Conservation (phyloP, 2,113 vertebrate species). For the Lathamus discolor region DNA sequence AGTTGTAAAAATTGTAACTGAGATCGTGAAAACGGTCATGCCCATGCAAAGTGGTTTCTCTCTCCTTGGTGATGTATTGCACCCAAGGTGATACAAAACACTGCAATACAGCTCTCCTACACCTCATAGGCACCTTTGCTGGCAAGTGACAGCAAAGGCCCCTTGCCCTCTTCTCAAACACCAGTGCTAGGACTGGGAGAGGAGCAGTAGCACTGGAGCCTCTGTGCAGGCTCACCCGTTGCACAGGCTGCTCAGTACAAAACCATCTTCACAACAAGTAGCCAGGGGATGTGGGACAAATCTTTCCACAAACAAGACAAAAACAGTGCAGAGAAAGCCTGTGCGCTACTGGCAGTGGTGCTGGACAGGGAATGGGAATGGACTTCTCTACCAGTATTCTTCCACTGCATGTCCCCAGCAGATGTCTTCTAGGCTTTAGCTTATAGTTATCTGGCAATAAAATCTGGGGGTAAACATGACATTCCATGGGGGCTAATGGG, state of each 20-base stretch:
- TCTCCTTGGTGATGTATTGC: background rate
- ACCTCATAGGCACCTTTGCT: fast-evolving
- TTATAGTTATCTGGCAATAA: background rate
- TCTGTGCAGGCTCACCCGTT: background rate
- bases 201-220: background rate
- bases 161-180: background rate
- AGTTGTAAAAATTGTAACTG: background rate
- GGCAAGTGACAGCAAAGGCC: background rate
- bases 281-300: background rate
- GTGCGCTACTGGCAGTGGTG: background rate
- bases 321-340: background rate
- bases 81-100: too few relatives aligned
- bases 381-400: background rate
- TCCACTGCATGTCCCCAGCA: background rate
- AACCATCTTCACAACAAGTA: background rate
- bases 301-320: background rate
- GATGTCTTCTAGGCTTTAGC: background rate
- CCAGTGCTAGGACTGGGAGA: background rate
- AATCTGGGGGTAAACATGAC: background rate
- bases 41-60: background rate
- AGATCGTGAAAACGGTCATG: background rate
- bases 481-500: background rate
- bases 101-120: background rate
- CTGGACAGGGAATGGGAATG: background rate
- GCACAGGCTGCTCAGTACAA: background rate